phyloP scores from a whole-genome alignment of 2,113 vertebrate species.

The Tragelaphus strepsiceros region DNA sequence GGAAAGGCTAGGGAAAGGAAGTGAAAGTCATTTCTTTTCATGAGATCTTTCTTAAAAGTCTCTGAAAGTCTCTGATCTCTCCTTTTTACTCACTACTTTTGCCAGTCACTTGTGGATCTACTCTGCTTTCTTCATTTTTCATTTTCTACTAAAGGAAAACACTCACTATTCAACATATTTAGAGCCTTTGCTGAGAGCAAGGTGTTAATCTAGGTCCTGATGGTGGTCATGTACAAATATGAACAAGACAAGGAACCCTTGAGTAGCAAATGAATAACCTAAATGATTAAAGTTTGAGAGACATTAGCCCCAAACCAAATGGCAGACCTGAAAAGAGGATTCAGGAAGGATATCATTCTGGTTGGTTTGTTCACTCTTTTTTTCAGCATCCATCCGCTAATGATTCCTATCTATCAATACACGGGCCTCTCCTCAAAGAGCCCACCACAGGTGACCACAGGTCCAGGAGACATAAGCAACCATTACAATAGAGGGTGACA shows the following conservation, averaged over 20 bases:
- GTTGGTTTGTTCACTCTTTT: background rate
- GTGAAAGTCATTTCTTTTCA: background rate
- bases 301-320: background rate
- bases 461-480: background rate
- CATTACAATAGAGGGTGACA: background rate
- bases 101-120: background rate
- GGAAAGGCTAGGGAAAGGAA: background rate
- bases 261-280: background rate
- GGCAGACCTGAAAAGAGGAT: background rate
- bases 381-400: background rate
- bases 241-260: background rate
- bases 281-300: background rate
- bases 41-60: background rate
- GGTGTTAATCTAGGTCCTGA: background rate
- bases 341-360: background rate
- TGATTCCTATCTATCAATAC: background rate
- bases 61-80: background rate
- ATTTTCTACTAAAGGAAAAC: conserved; percentile 5
- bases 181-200: background rate
- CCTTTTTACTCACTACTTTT: background rate
- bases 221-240: background rate
- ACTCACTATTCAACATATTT: background rate
- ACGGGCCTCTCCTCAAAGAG: background rate
- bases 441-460: background rate
- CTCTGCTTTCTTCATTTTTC: background rate